Conservation (phyloP, 2,113 vertebrate genomes). For the Chascanopsetta lugubris region DNA sequence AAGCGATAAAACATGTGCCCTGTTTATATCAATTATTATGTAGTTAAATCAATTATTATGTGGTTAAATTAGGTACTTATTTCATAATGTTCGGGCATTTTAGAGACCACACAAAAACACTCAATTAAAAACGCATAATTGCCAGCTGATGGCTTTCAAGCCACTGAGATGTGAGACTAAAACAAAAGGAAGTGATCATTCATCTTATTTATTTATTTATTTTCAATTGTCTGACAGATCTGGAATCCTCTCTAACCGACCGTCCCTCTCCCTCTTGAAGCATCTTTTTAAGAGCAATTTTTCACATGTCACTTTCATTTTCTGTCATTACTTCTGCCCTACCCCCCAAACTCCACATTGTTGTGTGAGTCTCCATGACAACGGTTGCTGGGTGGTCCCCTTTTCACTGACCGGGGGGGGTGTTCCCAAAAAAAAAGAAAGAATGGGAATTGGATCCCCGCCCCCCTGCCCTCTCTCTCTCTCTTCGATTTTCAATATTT, state of each 20-base stretch:
- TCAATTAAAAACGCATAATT: too few species aligned
- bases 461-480: too few species aligned
- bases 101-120: too few species aligned
- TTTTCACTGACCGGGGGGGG: constrained; percentile 12
- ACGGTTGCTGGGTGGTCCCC: constrained; percentile 56
- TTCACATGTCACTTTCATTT: constrained; percentile 54
- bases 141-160: too few species aligned
- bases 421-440: constrained; percentile 10
- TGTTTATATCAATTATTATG: too few species aligned
- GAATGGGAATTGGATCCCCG: constrained; percentile 24
- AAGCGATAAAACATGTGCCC: too few species aligned
- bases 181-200: too few species aligned
- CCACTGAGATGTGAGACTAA: too few species aligned
- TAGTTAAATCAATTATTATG: too few species aligned
- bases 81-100: too few species aligned
- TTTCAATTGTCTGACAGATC: constrained; percentile 11
- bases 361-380: constrained; percentile 63
- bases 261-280: not conserved
- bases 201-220: not conserved
- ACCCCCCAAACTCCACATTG: constrained; percentile 45
- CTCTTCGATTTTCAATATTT: constrained; percentile 38
- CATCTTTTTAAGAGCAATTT: constrained; percentile 19
- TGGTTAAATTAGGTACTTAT: too few species aligned
- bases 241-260: not conserved
- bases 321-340: constrained; percentile 35